phyloP scores from a whole-genome alignment of 2,888 invertebrate species.

The Drosophila emarginata region DNA sequence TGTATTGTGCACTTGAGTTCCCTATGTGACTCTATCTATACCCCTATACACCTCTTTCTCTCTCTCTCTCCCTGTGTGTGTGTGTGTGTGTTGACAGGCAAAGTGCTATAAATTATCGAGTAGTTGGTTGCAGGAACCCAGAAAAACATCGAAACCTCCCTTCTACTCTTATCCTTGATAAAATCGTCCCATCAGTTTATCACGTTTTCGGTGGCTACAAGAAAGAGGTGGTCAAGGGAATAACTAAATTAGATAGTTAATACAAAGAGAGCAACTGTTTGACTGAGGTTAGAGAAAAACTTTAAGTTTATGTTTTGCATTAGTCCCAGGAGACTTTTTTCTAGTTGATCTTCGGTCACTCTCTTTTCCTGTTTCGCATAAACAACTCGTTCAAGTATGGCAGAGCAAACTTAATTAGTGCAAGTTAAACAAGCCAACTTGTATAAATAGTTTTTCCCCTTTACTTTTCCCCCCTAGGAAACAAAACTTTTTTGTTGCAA shows the following conservation, averaged over 20 bases:
- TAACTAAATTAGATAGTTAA: conserved; percentile 41
- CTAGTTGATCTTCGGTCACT: conserved; percentile 20
- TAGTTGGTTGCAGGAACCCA: conserved; percentile 54
- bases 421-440: conserved; percentile 73
- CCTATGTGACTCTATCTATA: conserved; percentile 9
- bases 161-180: background rate
- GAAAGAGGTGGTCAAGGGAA: conserved; percentile 61
- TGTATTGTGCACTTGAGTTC: conserved; percentile 35
- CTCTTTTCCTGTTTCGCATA: conserved; percentile 32
- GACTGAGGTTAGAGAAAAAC: background rate
- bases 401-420: conserved; percentile 71
- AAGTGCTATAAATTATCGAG: conserved; percentile 72
- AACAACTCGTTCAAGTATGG: conserved; percentile 60
- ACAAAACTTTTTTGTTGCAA: conserved; percentile 66
- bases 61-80: conserved; percentile 1
- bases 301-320: conserved; percentile 3
- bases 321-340: background rate
- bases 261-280: background rate
- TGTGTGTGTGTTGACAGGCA: conserved; percentile 51
- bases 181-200: conserved; percentile 3
- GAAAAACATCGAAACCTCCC: conserved; percentile 1
- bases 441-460: conserved; percentile 63
- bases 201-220: conserved; percentile 45
- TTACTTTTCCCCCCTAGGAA: conserved; percentile 30
- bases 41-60: too few relatives aligned